Base-by-base conservation (phyloP, 2,113 vertebrate genomes). In the Tachuris rubrigastra region DNA sequence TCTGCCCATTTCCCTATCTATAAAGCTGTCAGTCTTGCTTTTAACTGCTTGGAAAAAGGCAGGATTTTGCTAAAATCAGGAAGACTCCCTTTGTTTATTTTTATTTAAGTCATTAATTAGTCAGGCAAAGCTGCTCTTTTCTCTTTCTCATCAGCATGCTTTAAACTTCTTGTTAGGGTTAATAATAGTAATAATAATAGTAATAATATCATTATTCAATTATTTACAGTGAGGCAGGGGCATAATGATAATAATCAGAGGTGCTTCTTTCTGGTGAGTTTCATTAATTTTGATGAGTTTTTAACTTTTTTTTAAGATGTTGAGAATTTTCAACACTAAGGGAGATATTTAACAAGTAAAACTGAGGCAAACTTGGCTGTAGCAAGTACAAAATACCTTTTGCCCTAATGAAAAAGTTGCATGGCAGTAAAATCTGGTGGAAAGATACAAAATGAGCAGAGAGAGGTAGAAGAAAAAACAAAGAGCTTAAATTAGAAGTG, bases 51-150 rank as follows among this genome's bases (percentile, higher is more conserved):
- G 73, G 72, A 92, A 89, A 78, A 91, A 94, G 83, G 89, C 89
- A 97, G 89, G 67, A 94, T 85, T 96, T 93, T 35, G 71, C 79
- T 93, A 83, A 96, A 96, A 97, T 85, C 52, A 9, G 56, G 75
- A 87, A 86, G 79, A 86, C 25, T 96, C 90, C 47, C 84, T 96
- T 93, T 97, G 91, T 95, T 96, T 96, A 68, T 90, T 87, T 94
- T 92, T 87, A 76, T 96, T 96, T 92, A 76, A 96, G 78, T 60
- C 81, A 63, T 91, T 96, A 97, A 97, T 97, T 96, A 97, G 89
- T 87, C 4, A 4, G 58, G 77, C 90, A 93, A 96, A 96, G 41
- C 91, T 92, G 80, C 42, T 93, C 81, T 97, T 95, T 95, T 69
- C 85, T 84, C 21, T 63, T 80, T 83, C 91, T 95, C 91, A 84